A percentile compares a stretch with the other conserved stretches of the same genome.
Evolutionary conservation across 2,888 invertebrate species (phyloP).

Genomic region (Tenthredo distinguenda): DNA sequence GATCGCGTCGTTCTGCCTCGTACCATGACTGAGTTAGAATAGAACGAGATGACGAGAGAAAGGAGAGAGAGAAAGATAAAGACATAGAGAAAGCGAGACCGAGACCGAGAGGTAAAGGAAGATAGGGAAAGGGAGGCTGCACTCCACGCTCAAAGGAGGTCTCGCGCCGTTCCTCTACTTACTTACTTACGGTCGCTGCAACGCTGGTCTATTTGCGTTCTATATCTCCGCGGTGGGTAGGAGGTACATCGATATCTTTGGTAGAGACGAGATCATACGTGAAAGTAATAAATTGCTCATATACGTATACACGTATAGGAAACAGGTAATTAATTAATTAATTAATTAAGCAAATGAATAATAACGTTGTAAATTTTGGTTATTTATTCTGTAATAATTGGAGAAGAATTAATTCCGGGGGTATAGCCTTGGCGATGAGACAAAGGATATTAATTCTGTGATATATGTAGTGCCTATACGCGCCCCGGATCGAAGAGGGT

Average conservation of each 20-base stretch:
- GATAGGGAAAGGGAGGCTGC: conserved; percentile 43
- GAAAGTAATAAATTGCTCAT: no score
- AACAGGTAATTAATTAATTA: no score
- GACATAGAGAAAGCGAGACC: conserved; percentile 34
- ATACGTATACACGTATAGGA: no score
- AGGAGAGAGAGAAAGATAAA: neutral
- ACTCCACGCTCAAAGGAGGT: conserved; percentile 61
- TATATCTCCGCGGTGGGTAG: conserved; percentile 1
- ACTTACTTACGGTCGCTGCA: neutral
- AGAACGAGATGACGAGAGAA: conserved; percentile 58
- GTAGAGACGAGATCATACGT: no score
- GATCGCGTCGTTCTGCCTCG: conserved; percentile 21
- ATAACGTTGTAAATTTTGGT: no score
- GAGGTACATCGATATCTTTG: neutral
- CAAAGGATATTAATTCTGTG: conserved; percentile 4
- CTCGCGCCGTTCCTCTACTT: conserved; percentile 20
- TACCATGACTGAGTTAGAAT: conserved; percentile 69
- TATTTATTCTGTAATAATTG: neutral
- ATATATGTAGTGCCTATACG: neutral
- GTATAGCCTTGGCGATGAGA: neutral
- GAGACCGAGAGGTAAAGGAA: conserved; percentile 26
- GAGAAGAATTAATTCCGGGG: neutral
- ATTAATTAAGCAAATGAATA: no score
- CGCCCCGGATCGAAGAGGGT: neutral
- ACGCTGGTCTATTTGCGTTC: conserved; percentile 38